Evolutionary conservation across 1,140 invertebrate genomes (phyloP).

Genomic region (Nautilus pompilius): DNA sequence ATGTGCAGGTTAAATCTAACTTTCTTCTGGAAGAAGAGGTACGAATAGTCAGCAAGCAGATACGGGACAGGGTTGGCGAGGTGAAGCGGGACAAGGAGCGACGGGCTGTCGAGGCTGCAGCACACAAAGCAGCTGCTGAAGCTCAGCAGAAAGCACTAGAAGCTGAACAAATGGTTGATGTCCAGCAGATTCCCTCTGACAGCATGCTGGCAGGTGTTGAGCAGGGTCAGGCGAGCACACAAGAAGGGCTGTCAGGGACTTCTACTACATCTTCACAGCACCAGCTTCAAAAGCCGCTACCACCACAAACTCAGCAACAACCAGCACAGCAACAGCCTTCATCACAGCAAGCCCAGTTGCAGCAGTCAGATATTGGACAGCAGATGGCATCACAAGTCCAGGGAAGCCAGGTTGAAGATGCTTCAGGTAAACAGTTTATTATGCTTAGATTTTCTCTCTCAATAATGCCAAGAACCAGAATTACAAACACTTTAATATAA

Average conservation of each 20-base stretch:
- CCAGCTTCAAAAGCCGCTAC: conserved; percentile 6
- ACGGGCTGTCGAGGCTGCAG: conserved; percentile 54
- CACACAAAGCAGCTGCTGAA: no score
- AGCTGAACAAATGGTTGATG: neutral
- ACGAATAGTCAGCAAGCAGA: conserved; percentile 79
- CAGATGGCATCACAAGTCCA: no score
- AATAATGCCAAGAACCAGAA: no score
- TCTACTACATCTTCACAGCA: conserved; percentile 1
- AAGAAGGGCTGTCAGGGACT: conserved; percentile 2
- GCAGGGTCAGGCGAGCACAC: conserved; percentile 6
- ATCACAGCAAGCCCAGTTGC: neutral
- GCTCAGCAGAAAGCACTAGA: conserved; percentile 28
- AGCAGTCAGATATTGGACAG: neutral
- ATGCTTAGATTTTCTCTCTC: no score
- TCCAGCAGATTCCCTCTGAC: neutral
- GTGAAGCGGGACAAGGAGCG: conserved; percentile 62
- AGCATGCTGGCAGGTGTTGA: conserved; percentile 1
- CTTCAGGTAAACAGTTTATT: no score
- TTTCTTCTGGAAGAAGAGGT: conserved; percentile 65
- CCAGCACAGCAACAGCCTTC: conserved; percentile 11
- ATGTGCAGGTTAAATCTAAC: conserved; percentile 46
- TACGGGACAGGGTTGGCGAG: conserved; percentile 69
- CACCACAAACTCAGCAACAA: conserved; percentile 5
- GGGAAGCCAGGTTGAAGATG: no score
- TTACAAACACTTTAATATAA: no score